Evolutionary conservation across 2,797 vertebrate species (phyloP).

Genomic region (Apodemus agrarius): DNA sequence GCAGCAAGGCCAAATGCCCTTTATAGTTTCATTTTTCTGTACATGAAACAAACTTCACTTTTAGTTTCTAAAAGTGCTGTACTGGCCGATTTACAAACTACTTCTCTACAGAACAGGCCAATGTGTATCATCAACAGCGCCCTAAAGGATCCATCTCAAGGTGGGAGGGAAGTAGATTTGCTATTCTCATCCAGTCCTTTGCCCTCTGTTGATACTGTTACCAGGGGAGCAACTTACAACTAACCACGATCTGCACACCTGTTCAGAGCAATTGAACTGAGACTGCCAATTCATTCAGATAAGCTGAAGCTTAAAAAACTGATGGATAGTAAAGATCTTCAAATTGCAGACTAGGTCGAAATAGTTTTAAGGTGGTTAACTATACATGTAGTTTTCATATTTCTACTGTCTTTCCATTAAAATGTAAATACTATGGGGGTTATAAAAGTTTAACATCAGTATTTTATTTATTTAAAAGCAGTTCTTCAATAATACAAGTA

Average conservation of each 20-base stretch:
- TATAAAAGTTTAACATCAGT: constrained; percentile 43
- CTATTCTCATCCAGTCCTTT: constrained; percentile 62
- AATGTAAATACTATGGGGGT: constrained; percentile 39
- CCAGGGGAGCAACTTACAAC: constrained; percentile 77
- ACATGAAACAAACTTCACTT: constrained; percentile 70
- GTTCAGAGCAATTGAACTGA: constrained; percentile 79
- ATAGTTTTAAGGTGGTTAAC: constrained; percentile 67
- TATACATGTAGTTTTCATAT: constrained; percentile 49
- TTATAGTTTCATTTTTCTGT: constrained; percentile 64
- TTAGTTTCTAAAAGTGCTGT: constrained; percentile 77
- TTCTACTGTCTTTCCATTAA: constrained; percentile 67
- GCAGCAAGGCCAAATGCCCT: constrained; percentile 25
- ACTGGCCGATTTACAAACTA: constrained; percentile 75
- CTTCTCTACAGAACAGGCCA: constrained; percentile 74
- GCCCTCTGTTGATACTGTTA: constrained; percentile 79
- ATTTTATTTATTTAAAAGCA: constrained; percentile 72
- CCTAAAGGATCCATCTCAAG: constrained; percentile 78
- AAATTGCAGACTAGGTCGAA: constrained; percentile 70
- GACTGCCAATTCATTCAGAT: constrained; percentile 73
- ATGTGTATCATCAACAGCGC: constrained; percentile 77
- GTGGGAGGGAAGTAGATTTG: constrained; percentile 70
- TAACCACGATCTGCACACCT: constrained; percentile 81
- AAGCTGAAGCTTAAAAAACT: constrained; percentile 73
- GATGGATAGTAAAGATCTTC: constrained; percentile 76
- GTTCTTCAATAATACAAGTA: constrained; percentile 53